These are phyloP conservation scores for Brachionus angularis DNA, from an alignment of 1,140 invertebrate genomes.

Conservation along the genomic window DNA sequence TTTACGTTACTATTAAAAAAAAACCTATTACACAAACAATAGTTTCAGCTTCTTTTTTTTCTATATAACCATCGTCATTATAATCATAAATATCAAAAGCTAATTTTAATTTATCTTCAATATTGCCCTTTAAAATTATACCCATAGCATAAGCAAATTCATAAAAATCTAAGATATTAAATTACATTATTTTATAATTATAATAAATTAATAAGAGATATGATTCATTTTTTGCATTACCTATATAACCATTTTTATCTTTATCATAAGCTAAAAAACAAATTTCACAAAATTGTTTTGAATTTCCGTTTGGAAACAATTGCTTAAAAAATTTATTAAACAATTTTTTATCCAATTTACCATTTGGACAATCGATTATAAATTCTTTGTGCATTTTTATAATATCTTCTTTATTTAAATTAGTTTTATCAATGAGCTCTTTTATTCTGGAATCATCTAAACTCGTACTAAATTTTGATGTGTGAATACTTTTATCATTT, in stretches of 20 bases:
- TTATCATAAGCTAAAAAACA: slow-evolving; percentile 39
- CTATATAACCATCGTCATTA: slow-evolving; percentile 24
- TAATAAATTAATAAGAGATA: no score
- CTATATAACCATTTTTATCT: slow-evolving; percentile 37
- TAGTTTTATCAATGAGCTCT: slow-evolving; percentile 1
- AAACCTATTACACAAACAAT: slow-evolving; percentile 5
- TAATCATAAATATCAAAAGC: slow-evolving; percentile 39
- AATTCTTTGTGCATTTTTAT: slow-evolving; percentile 3
- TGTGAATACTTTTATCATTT: no score
- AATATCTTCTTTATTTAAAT: background rate
- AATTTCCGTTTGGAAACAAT: slow-evolving; percentile 21
- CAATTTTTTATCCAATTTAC: background rate
- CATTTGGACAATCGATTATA: slow-evolving; percentile 25
- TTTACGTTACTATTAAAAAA: background rate
- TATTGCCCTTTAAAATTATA: slow-evolving; percentile 5
- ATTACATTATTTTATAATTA: no score
- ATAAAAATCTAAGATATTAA: slow-evolving; percentile 40
- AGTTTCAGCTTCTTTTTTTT: slow-evolving; percentile 6
- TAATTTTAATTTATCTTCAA: slow-evolving; percentile 31
- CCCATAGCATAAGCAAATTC: slow-evolving; percentile 33
- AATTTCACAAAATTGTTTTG: slow-evolving; percentile 22
- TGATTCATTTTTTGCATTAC: no score
- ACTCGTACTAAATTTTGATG: background rate
- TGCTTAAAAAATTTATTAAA: slow-evolving; percentile 20
- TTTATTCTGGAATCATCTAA: slow-evolving; percentile 2